phyloP scores from a whole-genome alignment of 2,797 vertebrate genomes.

The Gymnocypris eckloni region DNA sequence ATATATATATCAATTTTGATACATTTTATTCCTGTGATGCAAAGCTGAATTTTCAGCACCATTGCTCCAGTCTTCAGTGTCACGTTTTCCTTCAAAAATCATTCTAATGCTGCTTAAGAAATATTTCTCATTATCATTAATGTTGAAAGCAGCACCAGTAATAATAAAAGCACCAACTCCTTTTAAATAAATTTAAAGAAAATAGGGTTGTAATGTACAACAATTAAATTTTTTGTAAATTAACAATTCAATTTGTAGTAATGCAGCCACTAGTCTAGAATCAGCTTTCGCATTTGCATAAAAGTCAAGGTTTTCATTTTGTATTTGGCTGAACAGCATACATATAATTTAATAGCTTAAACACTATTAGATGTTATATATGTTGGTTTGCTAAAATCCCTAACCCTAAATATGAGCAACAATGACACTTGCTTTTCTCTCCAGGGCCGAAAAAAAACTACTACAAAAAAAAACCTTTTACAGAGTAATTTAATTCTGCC shows the following conservation, averaged over 20 bases:
- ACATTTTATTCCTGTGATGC: neutral
- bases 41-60: neutral
- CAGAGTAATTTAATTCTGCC: constrained; percentile 2
- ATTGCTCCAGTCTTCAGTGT: neutral
- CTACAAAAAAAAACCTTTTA: neutral
- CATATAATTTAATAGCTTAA: neutral
- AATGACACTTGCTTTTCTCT: neutral
- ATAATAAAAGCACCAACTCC: neutral
- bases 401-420: neutral
- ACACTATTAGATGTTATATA: neutral
- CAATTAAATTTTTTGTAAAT: neutral
- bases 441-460: neutral
- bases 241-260: neutral
- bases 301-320: neutral
- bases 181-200: neutral
- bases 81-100: neutral
- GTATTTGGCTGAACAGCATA: neutral
- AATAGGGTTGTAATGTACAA: neutral
- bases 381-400: neutral
- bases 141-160: neutral
- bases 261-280: neutral
- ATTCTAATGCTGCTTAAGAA: neutral
- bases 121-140: neutral
- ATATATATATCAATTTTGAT: neutral
- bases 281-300: neutral